Base-by-base conservation (phyloP, 2,113 vertebrate genomes). In the Phalacrocorax pelagicus region DNA sequence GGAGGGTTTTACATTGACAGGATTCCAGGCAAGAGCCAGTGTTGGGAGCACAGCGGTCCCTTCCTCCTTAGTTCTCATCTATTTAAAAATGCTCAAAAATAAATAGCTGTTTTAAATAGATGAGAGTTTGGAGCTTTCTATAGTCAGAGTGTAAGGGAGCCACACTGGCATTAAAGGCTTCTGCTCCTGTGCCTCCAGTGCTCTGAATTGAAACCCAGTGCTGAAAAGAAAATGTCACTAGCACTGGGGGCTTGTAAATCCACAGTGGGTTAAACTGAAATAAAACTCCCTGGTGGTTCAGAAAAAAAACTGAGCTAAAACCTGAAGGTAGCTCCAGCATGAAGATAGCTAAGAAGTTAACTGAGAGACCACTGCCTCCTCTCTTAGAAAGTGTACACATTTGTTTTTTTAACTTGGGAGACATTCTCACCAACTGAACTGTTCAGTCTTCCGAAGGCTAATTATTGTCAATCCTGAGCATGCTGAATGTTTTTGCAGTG, bases 21-120 rank as follows among this genome's bases (percentile, higher is more conserved):
- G 17, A 81, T 83, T 90, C 79, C 89, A 78, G 66, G 85, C 78
- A 71, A 95, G 32, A 88, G 81, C 52, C 55, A 18, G 66, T 49
- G 40, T 88, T 73, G 82, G 19, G 34, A 97, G 84, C 55, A 81
- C 84, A 87, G 69, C 5, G 0, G 42, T 59, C 87, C 69, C 87
- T 94, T 91, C 93, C 71, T 92, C 93, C 72, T 80, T 42, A 70
- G 81, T 82, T 77, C 84, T 82, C 81, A 90, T 88, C 96, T 97
- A 96, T 97, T 96, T 97, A 95, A 97, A 97, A 93, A 95, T 81
- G 55, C 81, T 83, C 79, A 93, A 80, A 96, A 97, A 97, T 97
- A 96, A 96, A 95, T 88, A 94, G 66, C 66, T 80, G 87, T 95
- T 91, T 97, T 96, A 97, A 96, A 97, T 97, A 97, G 94, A 96